Conservation (phyloP, 2,888 invertebrate genomes). For the Limulus polyphemus region DNA sequence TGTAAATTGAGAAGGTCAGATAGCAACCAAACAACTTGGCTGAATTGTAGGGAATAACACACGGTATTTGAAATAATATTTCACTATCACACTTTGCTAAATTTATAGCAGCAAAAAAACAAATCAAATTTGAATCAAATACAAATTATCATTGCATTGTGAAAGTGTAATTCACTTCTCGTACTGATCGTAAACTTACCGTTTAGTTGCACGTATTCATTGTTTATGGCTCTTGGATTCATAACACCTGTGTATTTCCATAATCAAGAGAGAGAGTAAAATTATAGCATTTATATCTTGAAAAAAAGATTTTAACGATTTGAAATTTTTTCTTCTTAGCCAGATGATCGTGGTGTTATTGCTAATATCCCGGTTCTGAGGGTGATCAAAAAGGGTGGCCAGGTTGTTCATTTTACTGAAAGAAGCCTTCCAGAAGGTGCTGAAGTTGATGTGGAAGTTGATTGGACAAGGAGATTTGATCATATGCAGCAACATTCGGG, state of each 20-base stretch:
- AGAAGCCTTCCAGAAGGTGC: slow-evolving; percentile 49
- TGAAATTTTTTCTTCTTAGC: slow-evolving; percentile 41
- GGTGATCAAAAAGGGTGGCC: slow-evolving; percentile 53
- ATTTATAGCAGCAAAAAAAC: too few species aligned
- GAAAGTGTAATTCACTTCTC: too few species aligned
- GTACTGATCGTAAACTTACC: too few species aligned
- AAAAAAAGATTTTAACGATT: slow-evolving; percentile 5
- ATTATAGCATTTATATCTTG: slow-evolving; percentile 4
- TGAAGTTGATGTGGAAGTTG: slow-evolving; percentile 49
- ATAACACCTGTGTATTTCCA: not conserved
- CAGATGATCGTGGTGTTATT: slow-evolving; percentile 61
- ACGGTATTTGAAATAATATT: too few species aligned
- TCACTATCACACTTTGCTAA: too few species aligned
- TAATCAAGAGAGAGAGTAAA: not conserved
- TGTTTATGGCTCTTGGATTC: too few species aligned
- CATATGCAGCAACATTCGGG: slow-evolving; percentile 89
- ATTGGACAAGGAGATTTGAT: slow-evolving; percentile 68
- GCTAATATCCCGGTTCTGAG: slow-evolving; percentile 52
- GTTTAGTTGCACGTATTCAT: too few species aligned
- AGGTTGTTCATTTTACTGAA: slow-evolving; percentile 59
- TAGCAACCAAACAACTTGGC: too few species aligned
- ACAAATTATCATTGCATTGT: too few species aligned
- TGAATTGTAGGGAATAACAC: too few species aligned
- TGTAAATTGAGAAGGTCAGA: too few species aligned
- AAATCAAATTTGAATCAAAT: too few species aligned